Evolutionary conservation across 2,797 vertebrate genomes (phyloP).

Genomic region (Phylloscopus collybita): DNA sequence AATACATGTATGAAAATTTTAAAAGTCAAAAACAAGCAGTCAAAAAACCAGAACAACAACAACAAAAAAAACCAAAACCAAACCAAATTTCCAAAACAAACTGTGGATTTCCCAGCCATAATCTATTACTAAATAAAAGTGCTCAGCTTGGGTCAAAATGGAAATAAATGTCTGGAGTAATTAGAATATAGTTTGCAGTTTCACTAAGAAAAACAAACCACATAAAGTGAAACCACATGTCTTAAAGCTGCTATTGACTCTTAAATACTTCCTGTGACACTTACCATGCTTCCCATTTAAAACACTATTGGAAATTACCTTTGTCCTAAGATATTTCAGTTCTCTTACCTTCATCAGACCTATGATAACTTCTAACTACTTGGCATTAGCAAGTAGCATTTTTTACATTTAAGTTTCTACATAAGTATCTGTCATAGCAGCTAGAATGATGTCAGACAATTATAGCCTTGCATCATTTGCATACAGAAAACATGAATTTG

Average conservation of each 20-base stretch:
- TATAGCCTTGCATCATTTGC: background rate
- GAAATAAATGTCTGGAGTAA: background rate
- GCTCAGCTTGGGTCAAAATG: background rate
- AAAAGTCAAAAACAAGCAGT: background rate
- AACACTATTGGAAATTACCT: background rate
- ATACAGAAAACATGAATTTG: background rate
- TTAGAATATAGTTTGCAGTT: background rate
- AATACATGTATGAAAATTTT: background rate
- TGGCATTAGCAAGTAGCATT: background rate
- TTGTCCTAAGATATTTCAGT: background rate
- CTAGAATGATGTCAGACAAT: background rate
- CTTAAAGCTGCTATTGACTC: background rate
- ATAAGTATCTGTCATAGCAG: background rate
- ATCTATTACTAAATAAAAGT: background rate
- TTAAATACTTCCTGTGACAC: background rate
- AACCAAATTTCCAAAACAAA: background rate
- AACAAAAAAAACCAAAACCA: background rate
- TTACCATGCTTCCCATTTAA: background rate
- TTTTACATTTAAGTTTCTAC: background rate
- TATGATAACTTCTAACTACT: background rate
- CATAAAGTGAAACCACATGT: background rate
- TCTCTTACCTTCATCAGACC: background rate
- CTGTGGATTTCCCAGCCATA: background rate
- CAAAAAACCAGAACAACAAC: rapidly evolving
- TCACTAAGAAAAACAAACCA: background rate